phyloP scores from a whole-genome alignment of 1,140 invertebrate genomes.

The Solenopsis fugax region DNA sequence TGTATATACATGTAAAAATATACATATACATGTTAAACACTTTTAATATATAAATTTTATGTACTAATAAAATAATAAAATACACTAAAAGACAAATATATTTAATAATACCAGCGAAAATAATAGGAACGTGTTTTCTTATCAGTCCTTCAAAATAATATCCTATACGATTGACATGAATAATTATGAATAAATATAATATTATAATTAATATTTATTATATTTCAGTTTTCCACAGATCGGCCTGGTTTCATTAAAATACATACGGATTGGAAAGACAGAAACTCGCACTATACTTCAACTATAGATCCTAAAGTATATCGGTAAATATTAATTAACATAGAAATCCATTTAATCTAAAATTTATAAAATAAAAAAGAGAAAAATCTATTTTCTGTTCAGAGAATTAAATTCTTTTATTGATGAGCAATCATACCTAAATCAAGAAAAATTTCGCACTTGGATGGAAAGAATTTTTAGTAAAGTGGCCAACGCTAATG shows the following conservation, averaged over 20 bases:
- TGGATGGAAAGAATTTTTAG: conserved; percentile 84
- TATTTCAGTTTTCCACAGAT: conserved; percentile 60
- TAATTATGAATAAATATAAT: not conserved
- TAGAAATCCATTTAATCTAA: not conserved
- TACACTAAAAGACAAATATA: not conserved
- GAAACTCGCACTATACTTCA: not conserved
- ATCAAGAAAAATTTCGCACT: conserved; percentile 84
- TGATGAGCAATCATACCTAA: conserved; percentile 79
- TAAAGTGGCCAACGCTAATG: conserved; percentile 77
- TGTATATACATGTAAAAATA: too few relatives aligned
- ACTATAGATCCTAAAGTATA: not conserved
- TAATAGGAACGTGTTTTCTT: not conserved
- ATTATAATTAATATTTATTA: conserved; percentile 37
- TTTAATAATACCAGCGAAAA: not conserved
- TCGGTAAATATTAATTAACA: conserved; percentile 4
- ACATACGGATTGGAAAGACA: not conserved
- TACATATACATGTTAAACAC: too few relatives aligned
- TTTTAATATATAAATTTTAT: not conserved
- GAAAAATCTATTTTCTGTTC: conserved; percentile 17
- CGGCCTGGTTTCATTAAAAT: conserved; percentile 21
- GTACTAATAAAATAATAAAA: conserved; percentile 1
- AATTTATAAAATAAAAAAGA: not conserved
- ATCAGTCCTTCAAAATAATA: not conserved
- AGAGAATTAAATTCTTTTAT: conserved; percentile 83
- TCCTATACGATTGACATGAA: not conserved